Evolutionary conservation across 2,113 vertebrate species (phyloP), one percentile per base, ranked within the genome.

Genomic region (Aix galericulata): DNA sequence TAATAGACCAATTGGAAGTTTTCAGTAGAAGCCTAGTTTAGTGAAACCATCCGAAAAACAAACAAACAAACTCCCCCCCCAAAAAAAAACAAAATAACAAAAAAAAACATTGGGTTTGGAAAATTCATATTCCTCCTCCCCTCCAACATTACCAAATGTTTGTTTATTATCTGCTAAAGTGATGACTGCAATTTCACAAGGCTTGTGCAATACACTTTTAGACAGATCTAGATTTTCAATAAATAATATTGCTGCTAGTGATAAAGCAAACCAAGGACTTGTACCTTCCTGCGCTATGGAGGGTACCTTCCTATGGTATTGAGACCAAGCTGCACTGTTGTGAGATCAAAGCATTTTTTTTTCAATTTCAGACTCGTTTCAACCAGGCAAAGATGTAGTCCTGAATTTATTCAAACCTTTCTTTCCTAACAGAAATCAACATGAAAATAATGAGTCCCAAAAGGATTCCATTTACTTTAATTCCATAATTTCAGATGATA

Each of bases 371-470:
- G 95, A 88, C 55, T 59, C 72, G 44, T 46, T 95, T 96, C 91
- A 95, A 95, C 88, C 67, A 94, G 91, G 82, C 84, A 81, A 91
- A 88, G 52, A 94, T 82, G 91, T 95, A 97, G 82, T 40, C 40
- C 81, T 66, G 72, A 94, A 94, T 97, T 93, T 97, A 90, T 71
- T 82, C 88, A 92, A 95, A 91, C 67, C 69, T 38, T 96, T 85
- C 73, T 87, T 90, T 83, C 66, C 69, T 96, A 95, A 96, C 72
- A 96, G 92, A 97, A 95, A 75, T 87, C 95, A 95, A 95, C 71
- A 36, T 95, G 97, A 98, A 97, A 95, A 97, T 97, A 97, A 97
- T 59, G 91, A 95, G 94, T 89, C 87, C 91, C 76, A 69, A 94
- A 96, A 91, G 94, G 91, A 74, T 50, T 88, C 82, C 6, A 58